Conservation (phyloP, 2,797 vertebrate species). For the Gallinago stenura region DNA sequence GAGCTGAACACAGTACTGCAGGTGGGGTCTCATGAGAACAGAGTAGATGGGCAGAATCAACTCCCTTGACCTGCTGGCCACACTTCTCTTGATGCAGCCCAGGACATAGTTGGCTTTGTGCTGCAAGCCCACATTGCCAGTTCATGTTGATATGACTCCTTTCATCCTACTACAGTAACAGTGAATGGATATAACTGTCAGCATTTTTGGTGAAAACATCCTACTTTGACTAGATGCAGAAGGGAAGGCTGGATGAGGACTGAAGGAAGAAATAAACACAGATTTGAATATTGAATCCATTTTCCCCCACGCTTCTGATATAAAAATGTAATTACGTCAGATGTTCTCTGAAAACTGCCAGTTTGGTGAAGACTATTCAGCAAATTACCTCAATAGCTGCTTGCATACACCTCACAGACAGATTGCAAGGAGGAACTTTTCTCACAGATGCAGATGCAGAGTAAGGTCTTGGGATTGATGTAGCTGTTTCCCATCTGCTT, state of each 20-base stretch:
- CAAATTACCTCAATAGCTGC: neutral
- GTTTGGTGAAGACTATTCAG: neutral
- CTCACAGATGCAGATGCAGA: neutral
- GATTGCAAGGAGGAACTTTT: neutral
- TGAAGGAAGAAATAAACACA: neutral
- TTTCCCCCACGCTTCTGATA: neutral
- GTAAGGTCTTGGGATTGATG: neutral
- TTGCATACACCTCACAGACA: neutral
- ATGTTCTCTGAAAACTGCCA: neutral
- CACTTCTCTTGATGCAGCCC: too few species aligned
- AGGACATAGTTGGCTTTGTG: too few species aligned
- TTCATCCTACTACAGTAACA: neutral
- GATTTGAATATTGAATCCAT: neutral
- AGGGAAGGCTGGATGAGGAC: neutral
- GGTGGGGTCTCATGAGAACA: too few species aligned
- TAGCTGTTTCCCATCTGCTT: neutral
- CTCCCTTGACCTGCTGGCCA: too few species aligned
- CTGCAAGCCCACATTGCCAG: too few species aligned
- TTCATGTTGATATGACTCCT: neutral
- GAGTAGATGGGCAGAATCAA: too few species aligned
- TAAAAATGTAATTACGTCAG: neutral
- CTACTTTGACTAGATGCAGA: neutral
- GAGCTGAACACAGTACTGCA: too few species aligned
- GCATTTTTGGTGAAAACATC: neutral
- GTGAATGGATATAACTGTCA: neutral